phyloP scores from a whole-genome alignment of 2,888 invertebrate genomes.

The Folsomia candida region DNA sequence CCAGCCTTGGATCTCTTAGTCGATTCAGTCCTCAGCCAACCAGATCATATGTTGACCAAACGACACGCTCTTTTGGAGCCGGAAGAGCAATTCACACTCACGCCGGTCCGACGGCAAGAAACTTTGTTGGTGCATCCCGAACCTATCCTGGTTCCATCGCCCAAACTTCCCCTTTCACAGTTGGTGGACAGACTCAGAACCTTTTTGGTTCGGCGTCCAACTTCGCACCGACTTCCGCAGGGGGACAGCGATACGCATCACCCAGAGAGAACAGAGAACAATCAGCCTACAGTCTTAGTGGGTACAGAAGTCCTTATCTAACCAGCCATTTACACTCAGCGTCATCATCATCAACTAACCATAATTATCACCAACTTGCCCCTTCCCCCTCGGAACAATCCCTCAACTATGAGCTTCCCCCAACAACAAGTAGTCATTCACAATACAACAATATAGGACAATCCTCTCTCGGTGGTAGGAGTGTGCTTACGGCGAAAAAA shows the following conservation, averaged over 20 bases:
- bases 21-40: slow-evolving; percentile 39
- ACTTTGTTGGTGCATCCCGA: slow-evolving; percentile 47
- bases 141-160: slow-evolving; percentile 11
- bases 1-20: slow-evolving; percentile 41
- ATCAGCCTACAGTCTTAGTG: slow-evolving; percentile 42
- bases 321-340: slow-evolving; percentile 11
- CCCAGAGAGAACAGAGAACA: not conserved
- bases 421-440: slow-evolving; percentile 13
- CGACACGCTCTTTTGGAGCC: slow-evolving; percentile 25
- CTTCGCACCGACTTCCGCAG: not conserved
- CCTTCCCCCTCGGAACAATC: slow-evolving; percentile 12
- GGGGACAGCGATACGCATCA: too few species aligned
- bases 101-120: slow-evolving; percentile 46
- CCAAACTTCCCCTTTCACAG: slow-evolving; percentile 17
- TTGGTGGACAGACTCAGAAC: slow-evolving; percentile 21
- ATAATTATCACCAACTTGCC: too few species aligned
- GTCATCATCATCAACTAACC: slow-evolving; percentile 9
- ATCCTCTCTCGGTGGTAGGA: slow-evolving; percentile 10
- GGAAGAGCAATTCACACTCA: slow-evolving; percentile 18
- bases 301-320: slow-evolving; percentile 45
- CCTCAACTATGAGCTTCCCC: slow-evolving; percentile 10
- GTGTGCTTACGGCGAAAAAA: slow-evolving; percentile 10
- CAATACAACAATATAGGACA: slow-evolving; percentile 6
- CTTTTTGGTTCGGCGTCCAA: slow-evolving; percentile 4
- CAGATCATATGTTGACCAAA: slow-evolving; percentile 34